A percentile compares a stretch with the other conserved stretches of the same genome.
These are phyloP conservation scores for Onchidella celtica DNA, from an alignment of 2,888 invertebrate genomes.

Conservation along the genomic window DNA sequence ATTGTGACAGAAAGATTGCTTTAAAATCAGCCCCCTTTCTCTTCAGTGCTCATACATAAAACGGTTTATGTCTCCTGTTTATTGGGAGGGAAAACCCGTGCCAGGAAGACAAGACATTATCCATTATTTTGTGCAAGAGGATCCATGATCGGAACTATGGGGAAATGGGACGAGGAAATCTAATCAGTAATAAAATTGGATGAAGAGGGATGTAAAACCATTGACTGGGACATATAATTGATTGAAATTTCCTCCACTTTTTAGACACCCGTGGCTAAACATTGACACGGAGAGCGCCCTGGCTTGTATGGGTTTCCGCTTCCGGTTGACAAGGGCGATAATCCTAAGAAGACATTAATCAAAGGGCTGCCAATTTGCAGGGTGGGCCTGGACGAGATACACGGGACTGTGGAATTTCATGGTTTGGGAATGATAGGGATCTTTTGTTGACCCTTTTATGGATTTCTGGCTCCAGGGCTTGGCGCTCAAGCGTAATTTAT, in stretches of 20 bases:
- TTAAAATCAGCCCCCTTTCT: neutral
- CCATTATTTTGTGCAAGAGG: no score
- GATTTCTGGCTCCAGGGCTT: neutral
- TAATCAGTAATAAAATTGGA: conserved; percentile 25
- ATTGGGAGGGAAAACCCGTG: neutral
- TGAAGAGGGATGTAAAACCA: conserved; percentile 1
- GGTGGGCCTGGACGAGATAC: neutral
- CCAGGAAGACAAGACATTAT: neutral
- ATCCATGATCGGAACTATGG: no score
- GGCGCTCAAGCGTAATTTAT: neutral
- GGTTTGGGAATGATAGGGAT: neutral
- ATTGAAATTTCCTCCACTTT: conserved; percentile 24
- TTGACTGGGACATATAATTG: conserved; percentile 28
- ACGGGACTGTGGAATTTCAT: neutral
- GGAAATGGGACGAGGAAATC: neutral
- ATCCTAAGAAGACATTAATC: conserved; percentile 32
- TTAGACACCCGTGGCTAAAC: conserved; percentile 8
- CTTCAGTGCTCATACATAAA: neutral
- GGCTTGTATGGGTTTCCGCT: conserved; percentile 24
- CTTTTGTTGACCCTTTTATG: neutral
- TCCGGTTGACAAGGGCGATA: conserved; percentile 34
- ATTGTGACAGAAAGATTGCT: neutral
- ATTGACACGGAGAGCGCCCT: conserved; percentile 7
- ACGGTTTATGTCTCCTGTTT: no score
- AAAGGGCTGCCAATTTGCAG: conserved; percentile 24